Base-by-base conservation (phyloP, 2,113 vertebrate species). In the Prinia subflava region DNA sequence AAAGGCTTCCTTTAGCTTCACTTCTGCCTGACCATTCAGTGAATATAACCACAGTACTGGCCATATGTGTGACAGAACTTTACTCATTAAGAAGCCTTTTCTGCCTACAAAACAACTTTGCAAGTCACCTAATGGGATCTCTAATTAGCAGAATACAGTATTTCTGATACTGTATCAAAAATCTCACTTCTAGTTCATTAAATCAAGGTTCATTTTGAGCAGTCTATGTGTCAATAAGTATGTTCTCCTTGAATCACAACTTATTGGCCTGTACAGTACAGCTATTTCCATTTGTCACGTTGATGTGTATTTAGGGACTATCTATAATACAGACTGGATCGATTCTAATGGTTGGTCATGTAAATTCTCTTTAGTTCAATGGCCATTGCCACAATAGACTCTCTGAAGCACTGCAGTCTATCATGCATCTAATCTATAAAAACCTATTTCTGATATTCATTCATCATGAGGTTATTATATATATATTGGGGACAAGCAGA, bases 331-430 rank as follows among this genome's bases (percentile, higher is more conserved):
- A 93, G 75, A 57, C 35, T 77, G 50, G 67, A 93, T 94, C 41
- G 2, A 97, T 95, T 83, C 41, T 91, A 94, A 86, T 70, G 60
- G 87, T 88, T 56, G 44, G 75, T 90, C 82, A 70, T 70, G 87
- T 95, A 96, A 95, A 95, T 96, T 94, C 52, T 93, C 59, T 77
- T 85, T 91, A 87, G 63, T 83, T 91, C 87, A 94, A 77, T 56
- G 82, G 64, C 77, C 71, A 93, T 63, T 91, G 63, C 42, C 75
- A 83, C 82, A 86, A 80, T 8, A 95, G 82, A 86, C 68, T 92
- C 90, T 67, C 82, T 91, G 82, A 91, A 94, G 59, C 63, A 73
- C 71, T 55, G 35, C 44, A 92, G 78, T 93, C 39, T 55, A 63
- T 95, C 64, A 88, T n/a, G 39, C 35, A 47, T 62, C 41, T 88